Evolutionary conservation across 2,888 invertebrate species (phyloP).

Genomic region (Drosophila borealis): DNA sequence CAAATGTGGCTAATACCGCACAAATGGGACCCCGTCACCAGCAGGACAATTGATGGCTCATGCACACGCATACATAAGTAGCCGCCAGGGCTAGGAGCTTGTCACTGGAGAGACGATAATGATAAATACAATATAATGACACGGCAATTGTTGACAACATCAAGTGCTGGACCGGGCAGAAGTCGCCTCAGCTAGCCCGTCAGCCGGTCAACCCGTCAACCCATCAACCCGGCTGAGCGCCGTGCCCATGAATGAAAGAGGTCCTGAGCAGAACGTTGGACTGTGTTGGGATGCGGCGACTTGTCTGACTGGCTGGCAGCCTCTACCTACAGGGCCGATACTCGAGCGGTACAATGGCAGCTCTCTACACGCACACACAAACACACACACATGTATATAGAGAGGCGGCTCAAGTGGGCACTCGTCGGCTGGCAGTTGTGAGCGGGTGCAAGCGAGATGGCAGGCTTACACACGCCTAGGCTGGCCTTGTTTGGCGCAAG

Average conservation of each 20-base stretch:
- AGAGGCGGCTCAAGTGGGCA: conserved; percentile 73
- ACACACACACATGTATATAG: conserved; percentile 29
- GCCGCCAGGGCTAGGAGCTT: conserved; percentile 9
- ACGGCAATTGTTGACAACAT: conserved; percentile 75
- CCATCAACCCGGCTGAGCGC: conserved; percentile 12
- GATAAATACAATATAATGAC: conserved; percentile 79
- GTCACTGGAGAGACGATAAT: conserved; percentile 59
- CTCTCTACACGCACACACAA: conserved; percentile 31
- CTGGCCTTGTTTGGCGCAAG: conserved; percentile 50
- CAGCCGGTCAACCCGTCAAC: not conserved
- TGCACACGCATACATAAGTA: conserved; percentile 16
- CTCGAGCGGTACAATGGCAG: conserved; percentile 64
- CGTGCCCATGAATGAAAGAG: conserved; percentile 30
- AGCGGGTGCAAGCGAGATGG: conserved; percentile 46
- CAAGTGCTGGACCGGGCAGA: conserved; percentile 59
- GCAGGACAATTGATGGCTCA: conserved; percentile 18
- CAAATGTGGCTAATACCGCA: not conserved
- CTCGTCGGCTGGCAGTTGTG: conserved; percentile 53
- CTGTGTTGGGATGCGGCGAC: conserved; percentile 32
- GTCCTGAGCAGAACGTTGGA: conserved; percentile 12
- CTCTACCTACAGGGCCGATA: conserved; percentile 40
- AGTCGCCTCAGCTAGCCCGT: conserved; percentile 8
- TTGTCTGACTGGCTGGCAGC: conserved; percentile 60
- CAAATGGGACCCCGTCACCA: conserved; percentile 15
- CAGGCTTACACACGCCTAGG: conserved; percentile 37